Percentiles rank a stretch among this genome's conserved stretches.
Evolutionary conservation across 2,113 vertebrate genomes (phyloP).

Genomic region (Colossoma macropomum): DNA sequence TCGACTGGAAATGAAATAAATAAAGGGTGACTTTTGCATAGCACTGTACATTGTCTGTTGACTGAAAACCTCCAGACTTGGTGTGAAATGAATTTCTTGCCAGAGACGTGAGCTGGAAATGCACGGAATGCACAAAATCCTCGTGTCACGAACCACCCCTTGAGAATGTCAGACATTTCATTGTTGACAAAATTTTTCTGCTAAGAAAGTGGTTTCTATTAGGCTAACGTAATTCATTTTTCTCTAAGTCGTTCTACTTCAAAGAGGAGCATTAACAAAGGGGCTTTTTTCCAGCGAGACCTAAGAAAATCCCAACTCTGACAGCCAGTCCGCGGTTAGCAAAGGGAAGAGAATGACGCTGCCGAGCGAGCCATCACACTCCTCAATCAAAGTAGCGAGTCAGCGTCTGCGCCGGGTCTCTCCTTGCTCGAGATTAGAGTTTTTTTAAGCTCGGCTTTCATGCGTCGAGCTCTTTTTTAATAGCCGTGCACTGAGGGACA

Average conservation of each 20-base stretch:
- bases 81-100: no score
- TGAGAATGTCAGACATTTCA: background rate
- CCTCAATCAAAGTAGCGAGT: constrained; percentile 15
- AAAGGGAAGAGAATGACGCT: background rate
- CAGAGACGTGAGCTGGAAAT: background rate
- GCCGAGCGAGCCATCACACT: constrained; percentile 14
- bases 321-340: background rate
- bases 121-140: background rate
- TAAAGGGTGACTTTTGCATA: no score
- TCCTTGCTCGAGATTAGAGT: background rate
- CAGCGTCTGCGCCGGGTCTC: constrained; percentile 6
- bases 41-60: no score
- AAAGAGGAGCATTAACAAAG: constrained; percentile 20
- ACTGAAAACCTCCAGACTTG: no score
- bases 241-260: background rate
- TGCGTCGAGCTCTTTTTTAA: constrained; percentile 20
- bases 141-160: background rate
- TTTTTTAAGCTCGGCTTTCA: constrained; percentile 29
- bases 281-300: background rate
- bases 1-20: no score
- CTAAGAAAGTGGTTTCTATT: constrained; percentile 16
- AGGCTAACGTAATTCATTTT: constrained; percentile 1
- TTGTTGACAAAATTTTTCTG: background rate
- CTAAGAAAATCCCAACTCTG: constrained; percentile 2
- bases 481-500: constrained; percentile 15